Conservation (phyloP, 2,888 invertebrate genomes). For the Trilocha varians region DNA sequence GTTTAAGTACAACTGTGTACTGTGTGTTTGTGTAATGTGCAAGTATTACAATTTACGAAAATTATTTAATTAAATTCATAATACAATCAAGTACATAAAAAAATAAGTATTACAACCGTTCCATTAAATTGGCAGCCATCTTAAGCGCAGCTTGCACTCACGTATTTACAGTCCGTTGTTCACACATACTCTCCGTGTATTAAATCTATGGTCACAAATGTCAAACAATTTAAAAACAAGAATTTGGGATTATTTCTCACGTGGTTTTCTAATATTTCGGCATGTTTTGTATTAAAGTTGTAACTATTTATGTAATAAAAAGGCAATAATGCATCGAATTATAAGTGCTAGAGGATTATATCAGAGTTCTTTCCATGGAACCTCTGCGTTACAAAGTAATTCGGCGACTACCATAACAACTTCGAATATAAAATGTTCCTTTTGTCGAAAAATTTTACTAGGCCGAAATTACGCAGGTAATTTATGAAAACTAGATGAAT, state of each 20-base stretch:
- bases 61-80: too few relatives aligned
- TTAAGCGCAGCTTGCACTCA: too few relatives aligned
- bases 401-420: constrained; percentile 25
- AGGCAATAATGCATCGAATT: constrained; percentile 57
- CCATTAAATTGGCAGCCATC: too few relatives aligned
- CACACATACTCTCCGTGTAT: too few relatives aligned
- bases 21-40: too few relatives aligned
- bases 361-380: constrained; percentile 46
- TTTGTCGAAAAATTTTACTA: constrained; percentile 54
- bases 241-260: constrained; percentile 38
- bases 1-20: too few relatives aligned
- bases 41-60: too few relatives aligned
- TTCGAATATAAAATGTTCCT: constrained; percentile 56
- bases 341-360: constrained; percentile 53
- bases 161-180: too few relatives aligned
- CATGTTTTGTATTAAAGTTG: constrained; percentile 28
- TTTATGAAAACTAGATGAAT: background rate
- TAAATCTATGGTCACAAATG: background rate
- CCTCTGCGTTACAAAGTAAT: constrained; percentile 31
- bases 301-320: constrained; percentile 24
- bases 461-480: constrained; percentile 46
- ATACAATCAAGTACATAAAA: too few relatives aligned
- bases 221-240: background rate
- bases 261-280: constrained; percentile 44
- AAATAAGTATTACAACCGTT: too few relatives aligned